Percentiles rank a stretch among this genome's conserved stretches.
These are phyloP conservation scores for Caradrina clavipalpis DNA, from an alignment of 2,888 invertebrate genomes.

Conservation along the genomic window DNA sequence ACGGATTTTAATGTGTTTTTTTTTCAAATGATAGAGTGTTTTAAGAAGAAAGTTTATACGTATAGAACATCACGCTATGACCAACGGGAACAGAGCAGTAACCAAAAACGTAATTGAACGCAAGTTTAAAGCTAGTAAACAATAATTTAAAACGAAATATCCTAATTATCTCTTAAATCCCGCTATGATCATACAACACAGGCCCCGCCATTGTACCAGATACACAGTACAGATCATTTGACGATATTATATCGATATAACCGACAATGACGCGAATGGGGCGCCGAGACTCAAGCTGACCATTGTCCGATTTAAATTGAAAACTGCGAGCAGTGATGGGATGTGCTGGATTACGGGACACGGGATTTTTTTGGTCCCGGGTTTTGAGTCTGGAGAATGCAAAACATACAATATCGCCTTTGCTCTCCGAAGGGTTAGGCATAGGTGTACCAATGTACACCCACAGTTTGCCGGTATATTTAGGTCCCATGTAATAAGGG, in stretches of 20 bases:
- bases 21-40: too few relatives aligned
- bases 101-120: too few relatives aligned
- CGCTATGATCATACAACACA: constrained; percentile 13
- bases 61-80: too few relatives aligned
- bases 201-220: constrained; percentile 18
- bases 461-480: too few relatives aligned
- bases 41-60: too few relatives aligned
- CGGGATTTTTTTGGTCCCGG: constrained; percentile 1
- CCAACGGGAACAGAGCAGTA: too few relatives aligned
- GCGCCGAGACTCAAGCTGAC: constrained; percentile 68
- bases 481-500: too few relatives aligned
- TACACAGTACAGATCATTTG: constrained; percentile 43
- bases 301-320: constrained; percentile 89
- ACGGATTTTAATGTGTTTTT: too few relatives aligned
- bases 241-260: constrained; percentile 70
- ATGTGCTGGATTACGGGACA: constrained; percentile 8
- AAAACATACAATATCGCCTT: too few relatives aligned
- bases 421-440: too few relatives aligned
- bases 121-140: not conserved
- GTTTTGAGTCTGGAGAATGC: not conserved
- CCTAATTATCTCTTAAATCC: constrained; percentile 32
- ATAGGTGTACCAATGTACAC: too few relatives aligned
- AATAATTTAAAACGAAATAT: constrained; percentile 2
- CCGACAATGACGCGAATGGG: constrained; percentile 74
- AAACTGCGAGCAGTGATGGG: constrained; percentile 84